Base-by-base conservation (phyloP, 2,888 invertebrate genomes). In the Eilema griseolum region DNA sequence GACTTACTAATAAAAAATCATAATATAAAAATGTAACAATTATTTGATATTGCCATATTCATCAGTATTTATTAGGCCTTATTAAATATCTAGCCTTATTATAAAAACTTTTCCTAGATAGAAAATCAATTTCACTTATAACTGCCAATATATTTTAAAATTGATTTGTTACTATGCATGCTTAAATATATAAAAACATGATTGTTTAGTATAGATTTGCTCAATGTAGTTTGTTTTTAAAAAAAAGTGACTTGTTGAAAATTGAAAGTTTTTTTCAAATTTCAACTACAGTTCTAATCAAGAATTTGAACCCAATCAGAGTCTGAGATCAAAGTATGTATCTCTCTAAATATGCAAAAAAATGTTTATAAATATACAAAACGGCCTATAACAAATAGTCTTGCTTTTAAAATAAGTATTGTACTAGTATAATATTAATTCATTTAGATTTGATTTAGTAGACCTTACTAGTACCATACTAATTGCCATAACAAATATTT, bases 1-100 rank as follows among this genome's bases (percentile, higher is more conserved):
- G 82, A 74, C 70, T 80, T 76, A 67, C 78, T 75, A 74, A 71
- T 67, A 73, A 69, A 75, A 78, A 77, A 79, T 81, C 80, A 83
- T 78, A 77, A 26, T 60, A 61, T 65, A 66, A 56, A 65, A 63
- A 56, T 66, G 26, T 67, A 70, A 57, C 46, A 61, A 65, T 68
- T 57, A 31, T 67, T 67, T 67, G 59, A 61, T 67, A 24, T 46
- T 56, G 52, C 61, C 66, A 61, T 59, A 46, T 72, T 66, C 62
- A 61, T 70, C 37, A 23, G 37, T 70, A 61, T 41, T 16, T 61
- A 37, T 31, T 37, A 33, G 61, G 41, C 31, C 52, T 41, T 63
- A 56, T 31, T 62, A 52, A 46, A 60, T 69, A 69, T 59, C 16
- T 46, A 46, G 4, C n/a, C 28, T 69, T 65, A 33, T 11, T 69